phyloP scores from a whole-genome alignment of 2,888 invertebrate species.

The Pollenia angustigena region DNA sequence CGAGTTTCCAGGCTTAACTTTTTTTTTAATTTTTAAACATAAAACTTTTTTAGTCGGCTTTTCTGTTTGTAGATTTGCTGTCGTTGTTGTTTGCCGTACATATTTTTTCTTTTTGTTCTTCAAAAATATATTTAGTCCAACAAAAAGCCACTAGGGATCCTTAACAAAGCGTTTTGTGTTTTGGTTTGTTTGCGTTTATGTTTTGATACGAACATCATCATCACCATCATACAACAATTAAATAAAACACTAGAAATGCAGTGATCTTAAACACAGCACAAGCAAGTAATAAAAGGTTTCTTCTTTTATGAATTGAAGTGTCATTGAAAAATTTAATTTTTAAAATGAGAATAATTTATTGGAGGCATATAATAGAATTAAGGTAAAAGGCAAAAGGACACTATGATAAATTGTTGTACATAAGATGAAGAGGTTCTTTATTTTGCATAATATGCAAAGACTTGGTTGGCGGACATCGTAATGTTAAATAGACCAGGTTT shows the following conservation, averaged over 20 bases:
- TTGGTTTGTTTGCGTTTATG: constrained; percentile 39
- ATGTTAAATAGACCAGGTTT: no score
- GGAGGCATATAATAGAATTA: background rate
- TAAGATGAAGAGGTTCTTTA: background rate
- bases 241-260: background rate
- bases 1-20: background rate
- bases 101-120: constrained; percentile 11
- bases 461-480: background rate
- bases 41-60: constrained; percentile 54
- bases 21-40: constrained; percentile 32
- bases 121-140: constrained; percentile 44
- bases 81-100: background rate
- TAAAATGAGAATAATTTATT: constrained; percentile 39
- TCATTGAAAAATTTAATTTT: constrained; percentile 63
- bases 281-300: constrained; percentile 43
- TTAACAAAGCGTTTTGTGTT: constrained; percentile 46
- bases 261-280: constrained; percentile 27
- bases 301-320: constrained; percentile 61
- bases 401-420: constrained; percentile 22
- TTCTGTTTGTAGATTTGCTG: constrained; percentile 44
- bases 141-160: constrained; percentile 56
- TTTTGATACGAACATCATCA: constrained; percentile 26
- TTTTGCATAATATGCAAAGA: background rate
- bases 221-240: constrained; percentile 29
- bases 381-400: constrained; percentile 8